Conservation (phyloP, 2,113 vertebrate genomes). For the Sinocyclocheilus grahami region DNA sequence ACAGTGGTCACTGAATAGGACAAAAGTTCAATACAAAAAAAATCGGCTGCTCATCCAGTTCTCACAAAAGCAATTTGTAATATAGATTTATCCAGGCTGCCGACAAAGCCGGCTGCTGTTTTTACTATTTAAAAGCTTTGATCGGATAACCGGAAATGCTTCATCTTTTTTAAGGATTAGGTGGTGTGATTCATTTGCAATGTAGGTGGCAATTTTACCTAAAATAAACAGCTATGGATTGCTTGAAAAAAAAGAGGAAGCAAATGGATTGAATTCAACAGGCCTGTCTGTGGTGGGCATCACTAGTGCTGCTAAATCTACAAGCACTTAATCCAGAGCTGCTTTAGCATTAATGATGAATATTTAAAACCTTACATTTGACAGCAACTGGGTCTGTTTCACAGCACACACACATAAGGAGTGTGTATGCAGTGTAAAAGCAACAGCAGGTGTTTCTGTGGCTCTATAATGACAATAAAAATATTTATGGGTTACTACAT, state of each 20-base stretch:
- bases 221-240: slow-evolving; percentile 52
- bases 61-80: slow-evolving; percentile 98
- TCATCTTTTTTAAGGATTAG: slow-evolving; percentile 87
- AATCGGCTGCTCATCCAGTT: slow-evolving; percentile 91
- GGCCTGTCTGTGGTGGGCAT: slow-evolving; percentile 14
- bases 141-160: slow-evolving; percentile 91
- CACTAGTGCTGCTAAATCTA: slow-evolving; percentile 17
- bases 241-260: slow-evolving; percentile 43
- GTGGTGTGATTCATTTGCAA: slow-evolving; percentile 56
- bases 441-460: not conserved
- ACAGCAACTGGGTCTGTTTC: slow-evolving; percentile 7
- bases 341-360: slow-evolving; percentile 16
- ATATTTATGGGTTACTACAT: not conserved
- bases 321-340: slow-evolving; percentile 27
- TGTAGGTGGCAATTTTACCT: slow-evolving; percentile 49
- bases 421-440: not conserved
- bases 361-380: slow-evolving; percentile 15
- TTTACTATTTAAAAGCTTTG: slow-evolving; percentile 99
- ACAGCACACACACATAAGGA: not conserved
- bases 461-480: not conserved
- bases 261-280: slow-evolving; percentile 37
- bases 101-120: slow-evolving; percentile 92
- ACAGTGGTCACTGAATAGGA: slow-evolving; percentile 86
- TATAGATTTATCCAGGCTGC: slow-evolving; percentile 97
- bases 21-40: slow-evolving; percentile 87